Evolutionary conservation across 2,888 invertebrate species (phyloP), one percentile per base, ranked within the genome.

Genomic region (Zele albiditarsus): DNA sequence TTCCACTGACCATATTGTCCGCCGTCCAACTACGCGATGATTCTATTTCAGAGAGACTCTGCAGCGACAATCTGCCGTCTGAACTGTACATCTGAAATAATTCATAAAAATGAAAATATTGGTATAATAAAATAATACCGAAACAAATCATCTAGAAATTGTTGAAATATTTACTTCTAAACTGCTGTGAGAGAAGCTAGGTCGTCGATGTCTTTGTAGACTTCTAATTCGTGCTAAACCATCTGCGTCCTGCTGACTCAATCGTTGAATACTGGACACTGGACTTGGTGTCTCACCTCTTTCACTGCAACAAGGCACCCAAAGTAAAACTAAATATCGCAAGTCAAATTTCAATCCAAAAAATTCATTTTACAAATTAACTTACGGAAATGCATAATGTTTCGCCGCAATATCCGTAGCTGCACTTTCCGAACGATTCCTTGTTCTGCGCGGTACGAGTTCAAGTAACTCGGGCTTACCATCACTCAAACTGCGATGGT

Each of bases 261-360:
- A 91, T 78, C 95, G 94, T 75, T 94, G 94, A 79, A 95, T 94
- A 89, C 96, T 97, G 25, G 96, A 95, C 86, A 97, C 96, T 1
- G 97, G 97, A 89, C 96, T 97, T 31, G 97, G 91, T 66, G 95
- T 95, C 84, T 94, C 93, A 80, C 94, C 92, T 87, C 94, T 92
- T 80, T 95, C 95, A 80, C 94, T 94, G 85, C 62, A 89, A 90
- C 78, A 58, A 33, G 27, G 53, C 5, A 42, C 23, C 25, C 16
- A 42, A 58, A 33, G 62, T 67, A 46, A 25, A 27, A 25, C 14
- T 2, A 71, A 71, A 25, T 53, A 20, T 53, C 4, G 2, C 42
- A 53, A 60, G 23, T 14, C n/a, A 53, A 53, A 8, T n/a, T 20
- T 20, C n/a, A n/a, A 3, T 20, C 25, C 38, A 27, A 10, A 10